These are phyloP conservation scores for Drosophila nigromelanica DNA, from an alignment of 1,140 invertebrate genomes.

Conservation along the genomic window DNA sequence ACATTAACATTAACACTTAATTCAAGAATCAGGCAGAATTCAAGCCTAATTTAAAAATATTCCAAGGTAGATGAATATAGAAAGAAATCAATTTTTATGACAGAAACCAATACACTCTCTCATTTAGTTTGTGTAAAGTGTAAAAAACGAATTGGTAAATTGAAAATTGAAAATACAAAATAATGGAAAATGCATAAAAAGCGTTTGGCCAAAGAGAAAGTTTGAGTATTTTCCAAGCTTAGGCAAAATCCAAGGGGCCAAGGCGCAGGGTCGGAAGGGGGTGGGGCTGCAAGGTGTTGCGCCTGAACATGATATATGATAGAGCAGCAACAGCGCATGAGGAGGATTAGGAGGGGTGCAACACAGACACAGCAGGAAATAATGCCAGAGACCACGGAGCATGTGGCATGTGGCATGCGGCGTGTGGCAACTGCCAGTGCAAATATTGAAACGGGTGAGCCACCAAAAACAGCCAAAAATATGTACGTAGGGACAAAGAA, in stretches of 20 bases:
- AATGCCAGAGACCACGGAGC: slow-evolving; percentile 58
- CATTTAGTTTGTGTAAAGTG: too few species aligned
- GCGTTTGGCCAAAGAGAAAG: not conserved
- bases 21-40: too few species aligned
- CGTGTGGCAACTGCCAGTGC: slow-evolving; percentile 38
- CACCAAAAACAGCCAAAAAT: slow-evolving; percentile 49
- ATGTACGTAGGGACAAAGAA: slow-evolving; percentile 65
- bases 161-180: slow-evolving; percentile 65
- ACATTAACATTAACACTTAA: too few species aligned
- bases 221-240: slow-evolving; percentile 22
- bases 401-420: slow-evolving; percentile 1
- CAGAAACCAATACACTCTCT: too few species aligned
- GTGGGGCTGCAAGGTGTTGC: slow-evolving; percentile 45
- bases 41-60: too few species aligned
- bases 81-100: too few species aligned
- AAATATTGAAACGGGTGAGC: slow-evolving; percentile 75
- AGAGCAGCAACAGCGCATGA: slow-evolving; percentile 48
- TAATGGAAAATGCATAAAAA: slow-evolving; percentile 81
- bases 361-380: slow-evolving; percentile 69
- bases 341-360: not conserved
- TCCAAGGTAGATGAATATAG: too few species aligned
- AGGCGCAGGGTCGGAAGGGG: not conserved
- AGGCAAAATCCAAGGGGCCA: slow-evolving; percentile 7
- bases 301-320: slow-evolving; percentile 79
- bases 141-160: slow-evolving; percentile 31